A percentile compares a stretch with the other conserved stretches of the same genome.
Conservation (phyloP, 2,888 invertebrate species). For the Parthenolecanium corni region DNA sequence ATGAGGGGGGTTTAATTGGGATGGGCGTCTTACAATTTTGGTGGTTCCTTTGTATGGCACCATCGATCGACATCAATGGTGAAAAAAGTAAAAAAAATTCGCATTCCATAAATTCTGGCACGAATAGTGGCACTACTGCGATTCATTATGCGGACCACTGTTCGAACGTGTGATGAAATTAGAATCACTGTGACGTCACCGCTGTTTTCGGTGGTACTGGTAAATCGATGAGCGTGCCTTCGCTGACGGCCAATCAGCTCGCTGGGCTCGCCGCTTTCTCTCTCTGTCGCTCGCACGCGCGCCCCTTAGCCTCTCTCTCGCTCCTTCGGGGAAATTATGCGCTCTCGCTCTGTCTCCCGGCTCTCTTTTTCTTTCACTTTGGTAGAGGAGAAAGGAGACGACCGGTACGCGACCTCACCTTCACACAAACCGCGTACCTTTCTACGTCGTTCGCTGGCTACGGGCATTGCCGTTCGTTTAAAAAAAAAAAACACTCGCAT, state of each 20-base stretch:
- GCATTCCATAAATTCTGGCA: too few relatives aligned
- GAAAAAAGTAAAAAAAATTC: too few relatives aligned
- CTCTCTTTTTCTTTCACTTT: constrained; percentile 6
- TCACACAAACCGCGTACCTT: constrained; percentile 8
- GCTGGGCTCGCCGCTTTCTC: neutral
- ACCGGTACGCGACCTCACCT: neutral
- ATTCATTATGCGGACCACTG: neutral
- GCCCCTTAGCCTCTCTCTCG: too few relatives aligned
- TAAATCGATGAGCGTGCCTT: constrained; percentile 29
- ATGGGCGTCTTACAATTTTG: too few relatives aligned
- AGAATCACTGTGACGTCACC: constrained; percentile 23
- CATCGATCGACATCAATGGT: too few relatives aligned
- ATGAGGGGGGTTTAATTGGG: too few relatives aligned
- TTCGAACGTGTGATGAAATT: constrained; percentile 18
- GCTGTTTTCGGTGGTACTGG: neutral
- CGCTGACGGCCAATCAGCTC: constrained; percentile 25
- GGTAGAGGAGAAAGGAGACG: neutral
- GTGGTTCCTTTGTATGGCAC: too few relatives aligned
- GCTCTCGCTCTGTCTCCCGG: too few relatives aligned
- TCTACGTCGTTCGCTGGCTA: constrained; percentile 1
- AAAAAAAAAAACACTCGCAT: too few relatives aligned
- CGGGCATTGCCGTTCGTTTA: constrained; percentile 3
- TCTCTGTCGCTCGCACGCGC: too few relatives aligned
- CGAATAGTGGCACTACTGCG: constrained; percentile 10
- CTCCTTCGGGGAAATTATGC: too few relatives aligned